These are phyloP conservation scores for human DNA, from an alignment of 2,113 vertebrate species.

Conservation along the genomic window DNA sequence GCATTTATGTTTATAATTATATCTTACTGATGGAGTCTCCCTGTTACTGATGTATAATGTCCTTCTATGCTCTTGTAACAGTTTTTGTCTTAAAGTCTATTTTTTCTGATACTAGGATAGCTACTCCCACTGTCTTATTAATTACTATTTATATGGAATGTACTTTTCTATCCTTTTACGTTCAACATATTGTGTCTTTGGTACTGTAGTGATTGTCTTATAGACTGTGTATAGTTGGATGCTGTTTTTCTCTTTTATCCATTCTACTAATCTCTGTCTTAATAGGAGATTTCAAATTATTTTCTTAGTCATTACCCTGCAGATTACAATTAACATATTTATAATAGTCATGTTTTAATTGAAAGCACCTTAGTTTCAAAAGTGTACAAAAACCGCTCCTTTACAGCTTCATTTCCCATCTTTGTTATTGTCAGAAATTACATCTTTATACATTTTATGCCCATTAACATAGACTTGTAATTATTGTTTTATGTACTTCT, in stretches of 20 bases:
- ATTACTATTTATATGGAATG: background rate
- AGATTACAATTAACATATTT: background rate
- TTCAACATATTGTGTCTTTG: background rate
- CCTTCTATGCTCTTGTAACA: background rate
- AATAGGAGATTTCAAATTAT: background rate
- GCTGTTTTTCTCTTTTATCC: background rate
- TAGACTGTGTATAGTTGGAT: background rate
- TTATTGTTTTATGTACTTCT: background rate
- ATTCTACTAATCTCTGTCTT: background rate
- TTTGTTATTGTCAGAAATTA: background rate
- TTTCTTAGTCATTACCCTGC: background rate
- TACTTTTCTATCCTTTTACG: background rate
- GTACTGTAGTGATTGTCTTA: background rate
- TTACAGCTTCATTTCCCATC: background rate
- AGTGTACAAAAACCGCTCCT: background rate
- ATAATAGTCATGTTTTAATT: background rate
- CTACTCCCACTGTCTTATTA: background rate
- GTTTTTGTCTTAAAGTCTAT: background rate
- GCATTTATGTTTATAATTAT: background rate
- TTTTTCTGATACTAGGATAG: background rate
- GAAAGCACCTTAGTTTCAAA: background rate
- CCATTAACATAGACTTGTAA: background rate
- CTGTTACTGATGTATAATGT: background rate
- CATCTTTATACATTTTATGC: background rate
- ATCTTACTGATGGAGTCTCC: background rate